Evolutionary conservation across 2,113 vertebrate genomes (phyloP).

Genomic region (Tachycineta bicolor): DNA sequence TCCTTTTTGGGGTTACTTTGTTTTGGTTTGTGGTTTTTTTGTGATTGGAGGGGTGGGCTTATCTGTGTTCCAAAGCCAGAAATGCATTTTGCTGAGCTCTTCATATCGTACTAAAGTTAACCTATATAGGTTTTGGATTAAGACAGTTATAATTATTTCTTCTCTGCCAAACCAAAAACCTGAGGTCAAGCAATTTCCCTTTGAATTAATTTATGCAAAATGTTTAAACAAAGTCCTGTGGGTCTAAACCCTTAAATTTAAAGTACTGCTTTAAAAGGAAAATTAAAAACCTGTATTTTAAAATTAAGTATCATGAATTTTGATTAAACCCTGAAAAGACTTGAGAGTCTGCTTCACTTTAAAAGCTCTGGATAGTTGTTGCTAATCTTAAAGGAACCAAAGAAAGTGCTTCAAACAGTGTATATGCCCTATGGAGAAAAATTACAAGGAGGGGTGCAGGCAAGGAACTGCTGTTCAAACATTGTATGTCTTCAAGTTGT

Average conservation of each 20-base stretch:
- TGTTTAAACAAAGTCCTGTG: background rate
- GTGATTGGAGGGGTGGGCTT: accelerated
- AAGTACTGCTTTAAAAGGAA: background rate
- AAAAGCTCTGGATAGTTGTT: background rate
- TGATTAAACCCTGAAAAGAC: background rate
- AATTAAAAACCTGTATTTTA: background rate
- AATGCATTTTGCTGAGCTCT: background rate
- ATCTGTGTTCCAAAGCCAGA: background rate
- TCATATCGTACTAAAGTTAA: background rate
- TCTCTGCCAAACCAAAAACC: background rate
- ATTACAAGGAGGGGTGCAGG: background rate
- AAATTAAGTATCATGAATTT: background rate
- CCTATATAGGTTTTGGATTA: background rate
- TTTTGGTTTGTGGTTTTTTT: background rate
- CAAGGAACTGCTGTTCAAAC: background rate
- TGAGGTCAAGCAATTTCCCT: background rate
- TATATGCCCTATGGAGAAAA: background rate
- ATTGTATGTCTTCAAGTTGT: background rate
- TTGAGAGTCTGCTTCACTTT: background rate
- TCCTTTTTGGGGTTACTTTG: background rate
- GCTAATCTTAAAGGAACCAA: background rate
- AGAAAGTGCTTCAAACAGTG: background rate
- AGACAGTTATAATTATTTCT: background rate
- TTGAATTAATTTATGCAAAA: background rate
- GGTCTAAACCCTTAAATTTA: background rate